These are phyloP conservation scores for Drosophila biarmipes DNA, from an alignment of 1,140 invertebrate genomes.

Conservation along the genomic window DNA sequence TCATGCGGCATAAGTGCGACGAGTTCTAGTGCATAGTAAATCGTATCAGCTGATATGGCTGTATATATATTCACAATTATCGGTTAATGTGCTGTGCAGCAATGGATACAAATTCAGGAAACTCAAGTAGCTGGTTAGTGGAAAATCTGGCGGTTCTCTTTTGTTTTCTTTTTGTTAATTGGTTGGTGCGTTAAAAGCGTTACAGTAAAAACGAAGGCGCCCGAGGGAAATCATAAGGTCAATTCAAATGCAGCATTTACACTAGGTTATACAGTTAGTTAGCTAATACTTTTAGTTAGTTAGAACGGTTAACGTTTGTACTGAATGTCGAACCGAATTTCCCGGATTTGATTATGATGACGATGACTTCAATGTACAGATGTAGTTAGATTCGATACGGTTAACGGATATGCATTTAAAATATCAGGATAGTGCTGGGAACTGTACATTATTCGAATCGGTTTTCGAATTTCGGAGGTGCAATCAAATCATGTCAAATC, in stretches of 20 bases:
- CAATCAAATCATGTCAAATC: constrained; percentile 47
- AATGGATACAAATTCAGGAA: constrained; percentile 41
- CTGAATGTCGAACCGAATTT: constrained; percentile 66
- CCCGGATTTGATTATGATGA: constrained; percentile 44
- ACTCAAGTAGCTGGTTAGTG: constrained; percentile 59
- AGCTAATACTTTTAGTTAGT: constrained; percentile 65
- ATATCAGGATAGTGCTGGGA: constrained; percentile 25
- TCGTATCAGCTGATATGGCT: constrained; percentile 39
- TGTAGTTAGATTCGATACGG: constrained; percentile 26
- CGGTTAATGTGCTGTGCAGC: constrained; percentile 66
- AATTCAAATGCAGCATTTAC: constrained; percentile 69
- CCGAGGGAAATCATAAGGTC: constrained; percentile 40
- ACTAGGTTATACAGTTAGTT: constrained; percentile 71
- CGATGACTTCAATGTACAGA: constrained; percentile 51
- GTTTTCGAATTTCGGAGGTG: constrained; percentile 30
- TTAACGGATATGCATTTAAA: constrained; percentile 21
- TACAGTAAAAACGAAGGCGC: constrained; percentile 47
- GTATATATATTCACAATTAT: constrained; percentile 64
- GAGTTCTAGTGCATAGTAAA: constrained; percentile 70
- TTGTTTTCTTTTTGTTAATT: constrained; percentile 20
- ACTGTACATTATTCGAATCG: constrained; percentile 52
- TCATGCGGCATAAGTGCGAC: constrained; percentile 72
- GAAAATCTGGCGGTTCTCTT: constrained; percentile 14
- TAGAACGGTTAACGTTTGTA: constrained; percentile 43
- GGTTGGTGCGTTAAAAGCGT: constrained; percentile 61